Evolutionary conservation across 2,888 invertebrate genomes (phyloP), one percentile per base, ranked within the genome.

Genomic region (Protodeltote pygarga): DNA sequence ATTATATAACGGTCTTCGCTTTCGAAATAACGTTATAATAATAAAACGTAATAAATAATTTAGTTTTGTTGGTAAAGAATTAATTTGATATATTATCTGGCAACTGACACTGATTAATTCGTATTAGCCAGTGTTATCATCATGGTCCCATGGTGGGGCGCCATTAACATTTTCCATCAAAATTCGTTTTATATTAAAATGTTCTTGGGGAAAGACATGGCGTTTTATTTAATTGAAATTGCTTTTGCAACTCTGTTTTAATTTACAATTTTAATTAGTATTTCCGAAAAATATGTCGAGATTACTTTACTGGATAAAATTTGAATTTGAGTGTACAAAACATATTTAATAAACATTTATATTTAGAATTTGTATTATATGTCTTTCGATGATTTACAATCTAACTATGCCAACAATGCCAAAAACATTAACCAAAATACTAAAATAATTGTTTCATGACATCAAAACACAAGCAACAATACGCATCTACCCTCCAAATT

Each of bases 51-150:
- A 41, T 47, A 50, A 31, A 50, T 65, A 52, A 62, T 62, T 62
- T 42, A 31, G 40, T 48, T 39, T 29, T 27, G 13, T n/a, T n/a
- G 42, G 40, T 61, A 44, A 62, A 37, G 47, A 52, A 46, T 62
- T 44, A 48, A 65, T 50, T 28, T 62, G 29, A 58, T 54, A 38
- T 61, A 57, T 58, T 31, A 41, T 62, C 29, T 38, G 57, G 17
- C 10, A 29, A 38, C 62, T 61, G 62, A 58, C 55, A 53, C 57
- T 58, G 63, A 58, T 58, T 58, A 54, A 58, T 62, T 62, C 57
- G 49, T 24, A 42, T 53, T 59, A 48, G 25, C 39, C 51, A 66
- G 45, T 66, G 38, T 41, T 27, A 34, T 33, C 15, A n/a, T 38
- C 42, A 16, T 42, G 28, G 34, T 23, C 58, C 63, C 63, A 62